phyloP scores from a whole-genome alignment of 2,113 vertebrate species.

The Platycercus adscitus region DNA sequence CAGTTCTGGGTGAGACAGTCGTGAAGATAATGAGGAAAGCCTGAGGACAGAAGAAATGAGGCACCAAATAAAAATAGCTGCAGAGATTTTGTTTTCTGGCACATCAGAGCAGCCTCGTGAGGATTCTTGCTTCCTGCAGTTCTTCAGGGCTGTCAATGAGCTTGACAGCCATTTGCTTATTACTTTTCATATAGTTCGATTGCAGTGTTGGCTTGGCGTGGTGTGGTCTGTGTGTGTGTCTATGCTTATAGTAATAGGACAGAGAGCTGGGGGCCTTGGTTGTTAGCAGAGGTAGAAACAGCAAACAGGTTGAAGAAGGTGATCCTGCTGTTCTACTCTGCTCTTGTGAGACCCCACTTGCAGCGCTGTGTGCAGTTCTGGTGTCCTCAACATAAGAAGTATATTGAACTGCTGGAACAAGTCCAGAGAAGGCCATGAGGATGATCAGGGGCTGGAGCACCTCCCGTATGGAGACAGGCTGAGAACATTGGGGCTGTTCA shows the following conservation, averaged over 20 bases:
- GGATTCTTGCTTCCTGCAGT: not conserved
- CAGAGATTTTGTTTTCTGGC: slow-evolving; percentile 38
- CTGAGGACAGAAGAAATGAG: slow-evolving; percentile 29
- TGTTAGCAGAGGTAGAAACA: not conserved
- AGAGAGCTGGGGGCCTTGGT: not conserved
- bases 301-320: not conserved
- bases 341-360: not conserved
- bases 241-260: not conserved
- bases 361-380: not conserved
- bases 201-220: not conserved
- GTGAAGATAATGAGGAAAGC: slow-evolving; percentile 21
- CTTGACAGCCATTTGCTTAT: not conserved
- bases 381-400: not conserved
- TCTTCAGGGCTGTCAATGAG: not conserved
- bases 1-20: not conserved
- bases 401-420: not conserved
- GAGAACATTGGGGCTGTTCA: not conserved
- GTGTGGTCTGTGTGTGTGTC: not conserved
- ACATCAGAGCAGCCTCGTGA: not conserved
- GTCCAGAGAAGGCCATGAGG: not conserved
- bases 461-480: not conserved
- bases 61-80: slow-evolving; percentile 48
- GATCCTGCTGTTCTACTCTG: not conserved
- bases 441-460: not conserved
- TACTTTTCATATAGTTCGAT: slow-evolving; percentile 8